Evolutionary conservation across 1,140 invertebrate genomes (phyloP).

Genomic region (Onthophagus taurus): DNA sequence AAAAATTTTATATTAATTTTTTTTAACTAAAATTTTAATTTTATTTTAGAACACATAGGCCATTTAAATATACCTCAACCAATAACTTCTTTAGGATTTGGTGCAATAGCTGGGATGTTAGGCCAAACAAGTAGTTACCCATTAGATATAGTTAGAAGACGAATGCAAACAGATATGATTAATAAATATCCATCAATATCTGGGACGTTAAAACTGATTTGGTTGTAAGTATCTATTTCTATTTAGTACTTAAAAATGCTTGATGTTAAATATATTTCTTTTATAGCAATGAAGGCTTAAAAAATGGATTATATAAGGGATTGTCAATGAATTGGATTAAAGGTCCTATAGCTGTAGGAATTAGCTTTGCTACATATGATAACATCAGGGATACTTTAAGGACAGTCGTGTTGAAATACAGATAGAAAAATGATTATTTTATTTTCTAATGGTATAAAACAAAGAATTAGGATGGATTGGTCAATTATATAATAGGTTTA

Average conservation of each 20-base stretch:
- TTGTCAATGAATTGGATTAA: slow-evolving; percentile 99
- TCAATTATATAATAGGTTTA: background rate
- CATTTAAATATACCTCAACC: slow-evolving; percentile 41
- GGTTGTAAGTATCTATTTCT: slow-evolving; percentile 41
- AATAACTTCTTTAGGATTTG: slow-evolving; percentile 64
- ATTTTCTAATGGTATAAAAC: background rate
- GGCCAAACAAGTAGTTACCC: slow-evolving; percentile 96
- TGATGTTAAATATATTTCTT: slow-evolving; percentile 6
- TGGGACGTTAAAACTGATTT: slow-evolving; percentile 53
- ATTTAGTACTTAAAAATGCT: background rate
- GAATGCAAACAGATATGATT: slow-evolving; percentile 69
- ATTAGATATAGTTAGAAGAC: slow-evolving; percentile 79
- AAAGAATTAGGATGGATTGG: background rate
- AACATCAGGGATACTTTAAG: slow-evolving; percentile 55
- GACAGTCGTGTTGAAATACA: slow-evolving; percentile 5
- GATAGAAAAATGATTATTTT: background rate
- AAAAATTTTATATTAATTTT: background rate
- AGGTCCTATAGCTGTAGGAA: slow-evolving; percentile 95
- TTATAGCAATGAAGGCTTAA: slow-evolving; percentile 75
- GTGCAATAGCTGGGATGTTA: slow-evolving; percentile 83
- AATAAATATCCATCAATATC: slow-evolving; percentile 50
- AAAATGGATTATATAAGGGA: slow-evolving; percentile 91
- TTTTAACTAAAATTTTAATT: slow-evolving; percentile 6
- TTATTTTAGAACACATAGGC: slow-evolving; percentile 28
- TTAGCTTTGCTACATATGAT: slow-evolving; percentile 96